Evolutionary conservation across 2,113 vertebrate genomes (phyloP), one percentile per base, ranked within the genome.

Genomic region (Antennarius striatus): DNA sequence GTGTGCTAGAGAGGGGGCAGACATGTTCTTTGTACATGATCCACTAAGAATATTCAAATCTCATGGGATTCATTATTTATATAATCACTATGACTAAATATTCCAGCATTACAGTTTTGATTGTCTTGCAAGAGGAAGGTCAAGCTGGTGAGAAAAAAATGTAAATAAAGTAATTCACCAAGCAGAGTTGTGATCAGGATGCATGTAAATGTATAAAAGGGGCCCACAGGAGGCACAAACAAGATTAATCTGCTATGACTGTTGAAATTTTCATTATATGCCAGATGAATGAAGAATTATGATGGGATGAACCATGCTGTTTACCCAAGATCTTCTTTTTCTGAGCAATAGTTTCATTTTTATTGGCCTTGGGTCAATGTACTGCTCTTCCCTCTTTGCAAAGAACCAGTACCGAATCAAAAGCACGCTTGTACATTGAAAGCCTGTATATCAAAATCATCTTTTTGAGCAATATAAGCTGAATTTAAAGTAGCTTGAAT

Each of bases 111-210:
- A 95, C 94, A 95, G 90, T 92, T 91, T 91, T 95, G 95, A 96
- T 97, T 95, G 95, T 96, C 96, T 95, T 94, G 92, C 92, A 92
- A 94, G 94, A 93, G 93, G 94, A 95, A 96, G 95, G 96, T 98
- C 96, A 96, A 94, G 89, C 89, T 90, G 91, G 88, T 92, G 91
- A 92, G 43, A 94, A 29, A 94, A 85, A 89, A 90, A 93, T 93
- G 93, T 94, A 75, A 96, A 96, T 95, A 92, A 94, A 94, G 94
- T 94, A 95, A 95, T 94, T 95, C 87, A 92, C 93, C 93, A 94
- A 96, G 95, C 91, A 93, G 92, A 91, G 88, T 94, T 95, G 92
- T 92, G 91, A 92, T 95, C 92, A 85, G 72, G 90, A 94, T 89
- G 94, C 95, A 94, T 96, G 93, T 95, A 96, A 96, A 96, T 94